Evolutionary conservation across 2,113 vertebrate genomes (phyloP).

Genomic region (Dendropsophus ebraccatus): DNA sequence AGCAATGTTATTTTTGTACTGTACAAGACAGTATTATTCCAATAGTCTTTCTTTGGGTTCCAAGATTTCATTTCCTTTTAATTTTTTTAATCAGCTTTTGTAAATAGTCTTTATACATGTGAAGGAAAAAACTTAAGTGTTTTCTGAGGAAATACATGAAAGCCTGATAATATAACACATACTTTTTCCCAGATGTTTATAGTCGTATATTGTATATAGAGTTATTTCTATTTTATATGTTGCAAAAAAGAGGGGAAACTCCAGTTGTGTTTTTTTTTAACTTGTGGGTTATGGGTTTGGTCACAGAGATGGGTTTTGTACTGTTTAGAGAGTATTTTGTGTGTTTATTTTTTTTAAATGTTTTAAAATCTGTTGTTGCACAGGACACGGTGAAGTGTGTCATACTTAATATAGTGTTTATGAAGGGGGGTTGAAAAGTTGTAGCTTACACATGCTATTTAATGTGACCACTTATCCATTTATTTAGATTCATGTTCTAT

Average conservation of each 20-base stretch:
- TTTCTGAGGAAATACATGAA: background rate
- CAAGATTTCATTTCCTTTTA: background rate
- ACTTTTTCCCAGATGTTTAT: background rate
- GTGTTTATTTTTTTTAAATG: background rate
- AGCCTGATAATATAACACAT: background rate
- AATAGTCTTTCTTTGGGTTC: background rate
- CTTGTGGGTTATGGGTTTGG: background rate
- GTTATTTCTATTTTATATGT: background rate
- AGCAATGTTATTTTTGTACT: background rate
- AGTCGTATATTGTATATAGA: background rate
- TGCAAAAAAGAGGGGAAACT: background rate
- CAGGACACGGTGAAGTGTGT: background rate
- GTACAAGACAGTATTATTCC: background rate
- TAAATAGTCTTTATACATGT: background rate
- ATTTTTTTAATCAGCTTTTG: background rate
- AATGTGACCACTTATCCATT: slow-evolving; percentile 15
- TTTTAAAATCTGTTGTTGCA: background rate
- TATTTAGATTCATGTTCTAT: slow-evolving; percentile 19
- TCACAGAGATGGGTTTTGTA: background rate
- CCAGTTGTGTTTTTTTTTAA: background rate
- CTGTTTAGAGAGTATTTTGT: background rate
- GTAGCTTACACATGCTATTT: background rate
- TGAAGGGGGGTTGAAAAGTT: background rate
- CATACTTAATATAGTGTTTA: background rate
- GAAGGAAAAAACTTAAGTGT: background rate